Evolutionary conservation across 2,888 invertebrate species (phyloP), one percentile per base, ranked within the genome.

Genomic region (Andrena haemorrhoa): DNA sequence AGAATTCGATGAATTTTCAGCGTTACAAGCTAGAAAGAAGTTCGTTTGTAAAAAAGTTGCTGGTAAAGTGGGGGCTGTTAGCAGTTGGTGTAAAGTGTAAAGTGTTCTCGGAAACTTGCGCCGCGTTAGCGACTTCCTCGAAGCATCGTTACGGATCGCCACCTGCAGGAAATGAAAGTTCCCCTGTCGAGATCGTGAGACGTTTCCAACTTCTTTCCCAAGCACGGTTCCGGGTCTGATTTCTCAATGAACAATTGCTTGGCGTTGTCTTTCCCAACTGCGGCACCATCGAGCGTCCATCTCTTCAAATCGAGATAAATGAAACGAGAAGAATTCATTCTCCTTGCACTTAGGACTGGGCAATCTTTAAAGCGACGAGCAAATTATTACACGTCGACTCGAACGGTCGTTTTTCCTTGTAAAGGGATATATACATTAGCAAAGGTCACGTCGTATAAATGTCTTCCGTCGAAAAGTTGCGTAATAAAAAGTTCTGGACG

Each of bases 1-100:
- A 80, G 78, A 80, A 80, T 80, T 80, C 78, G 78, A 80, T 68
- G 78, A 80, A 80, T 73, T 29, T 26, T 49, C n/a, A 41, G 63
- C 78, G 65, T 71, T 63, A 51, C 58, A 72, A 63, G 68, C 72
- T 68, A 73, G 41, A 68, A 63, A 51, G 71, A 58, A 72, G 66
- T 51, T 72, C 56, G 61, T 53, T 72, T 63, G 33, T 65, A 68
- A 72, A 72, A 78, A 41, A 31, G 72, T 73, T 49, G 61, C 68
- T 51, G 71, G 72, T 61, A 71, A 72, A 63, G 61, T 72, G 63
- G 61, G 49, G 78, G 16, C 63, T 68, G 49, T 63, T 61, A 73
- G 35, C 56, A 56, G 63, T 68, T 35, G 77, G 10, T 64, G n/a
- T 63, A 51, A 68, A 23, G 63, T 68, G 79, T 66, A 56, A 51